Conservation (phyloP, 1,140 invertebrate species). For the Drosophila bocki region DNA sequence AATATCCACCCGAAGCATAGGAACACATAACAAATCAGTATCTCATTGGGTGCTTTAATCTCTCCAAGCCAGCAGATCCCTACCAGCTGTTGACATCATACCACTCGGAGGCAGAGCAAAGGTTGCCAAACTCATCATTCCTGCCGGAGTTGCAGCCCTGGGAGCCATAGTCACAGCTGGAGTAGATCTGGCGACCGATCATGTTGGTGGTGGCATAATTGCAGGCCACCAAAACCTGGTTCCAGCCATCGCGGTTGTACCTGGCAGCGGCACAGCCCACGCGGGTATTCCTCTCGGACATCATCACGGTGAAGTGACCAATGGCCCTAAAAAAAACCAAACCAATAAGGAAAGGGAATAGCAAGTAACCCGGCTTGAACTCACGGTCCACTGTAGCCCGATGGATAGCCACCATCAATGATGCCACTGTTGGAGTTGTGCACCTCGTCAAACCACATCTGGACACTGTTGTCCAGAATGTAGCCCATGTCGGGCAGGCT, state of each 20-base stretch:
- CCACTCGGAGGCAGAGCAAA: conserved; percentile 68
- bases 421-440: conserved; percentile 34
- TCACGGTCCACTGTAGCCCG: conserved; percentile 48
- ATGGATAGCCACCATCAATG: conserved; percentile 50
- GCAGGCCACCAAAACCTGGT: conserved; percentile 54
- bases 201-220: conserved; percentile 73
- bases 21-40: background rate
- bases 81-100: conserved; percentile 61
- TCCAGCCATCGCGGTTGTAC: conserved; percentile 38
- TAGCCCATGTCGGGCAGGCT: conserved; percentile 16
- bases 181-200: conserved; percentile 55
- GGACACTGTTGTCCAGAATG: conserved; percentile 44
- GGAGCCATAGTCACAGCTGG: conserved; percentile 33
- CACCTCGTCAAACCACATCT: conserved; percentile 64
- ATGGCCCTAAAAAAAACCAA: conserved; percentile 33
- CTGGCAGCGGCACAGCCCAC: conserved; percentile 64
- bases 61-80: background rate
- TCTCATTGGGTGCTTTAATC: background rate
- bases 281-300: conserved; percentile 59
- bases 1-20: background rate
- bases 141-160: conserved; percentile 52
- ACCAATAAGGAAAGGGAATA: background rate
- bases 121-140: conserved; percentile 50
- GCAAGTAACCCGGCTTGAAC: background rate
- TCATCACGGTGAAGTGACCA: conserved; percentile 74